Percentiles rank a stretch among this genome's conserved stretches.
Evolutionary conservation across 1,140 invertebrate species (phyloP).

Genomic region (Drosophila punjabiensis): DNA sequence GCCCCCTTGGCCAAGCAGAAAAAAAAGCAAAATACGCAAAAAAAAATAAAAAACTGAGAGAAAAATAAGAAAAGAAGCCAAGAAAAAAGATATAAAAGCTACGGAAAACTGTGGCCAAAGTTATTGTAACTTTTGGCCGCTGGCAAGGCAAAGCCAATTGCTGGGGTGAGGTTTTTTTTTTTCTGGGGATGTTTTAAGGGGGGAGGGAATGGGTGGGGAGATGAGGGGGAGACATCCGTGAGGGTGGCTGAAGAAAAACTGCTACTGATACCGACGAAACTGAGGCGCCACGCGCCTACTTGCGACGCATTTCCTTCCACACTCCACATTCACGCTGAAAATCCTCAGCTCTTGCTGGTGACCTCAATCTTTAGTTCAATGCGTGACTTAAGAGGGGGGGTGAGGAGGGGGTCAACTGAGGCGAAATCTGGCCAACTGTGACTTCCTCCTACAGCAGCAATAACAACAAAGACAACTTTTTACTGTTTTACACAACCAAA

Average conservation of each 20-base stretch:
- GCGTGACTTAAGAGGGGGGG: slow-evolving; percentile 18
- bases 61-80: slow-evolving; percentile 13
- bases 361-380: slow-evolving; percentile 63
- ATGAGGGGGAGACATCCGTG: background rate
- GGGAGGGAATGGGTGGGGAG: too few relatives aligned
- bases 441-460: slow-evolving; percentile 18
- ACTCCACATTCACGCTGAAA: slow-evolving; percentile 9
- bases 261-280: slow-evolving; percentile 21
- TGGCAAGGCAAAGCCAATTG: slow-evolving; percentile 53
- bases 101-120: slow-evolving; percentile 79
- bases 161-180: background rate
- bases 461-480: slow-evolving; percentile 32
- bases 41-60: slow-evolving; percentile 4
- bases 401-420: background rate
- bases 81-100: slow-evolving; percentile 52
- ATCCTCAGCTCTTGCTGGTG: slow-evolving; percentile 45
- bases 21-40: slow-evolving; percentile 22
- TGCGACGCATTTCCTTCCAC: slow-evolving; percentile 60
- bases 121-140: slow-evolving; percentile 77
- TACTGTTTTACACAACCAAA: slow-evolving; percentile 24
- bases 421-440: slow-evolving; percentile 36
- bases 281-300: slow-evolving; percentile 65
- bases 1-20: slow-evolving; percentile 8
- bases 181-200: background rate
- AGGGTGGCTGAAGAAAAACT: slow-evolving; percentile 4